Conservation (phyloP, 2,797 vertebrate genomes). For the Todus mexicanus region DNA sequence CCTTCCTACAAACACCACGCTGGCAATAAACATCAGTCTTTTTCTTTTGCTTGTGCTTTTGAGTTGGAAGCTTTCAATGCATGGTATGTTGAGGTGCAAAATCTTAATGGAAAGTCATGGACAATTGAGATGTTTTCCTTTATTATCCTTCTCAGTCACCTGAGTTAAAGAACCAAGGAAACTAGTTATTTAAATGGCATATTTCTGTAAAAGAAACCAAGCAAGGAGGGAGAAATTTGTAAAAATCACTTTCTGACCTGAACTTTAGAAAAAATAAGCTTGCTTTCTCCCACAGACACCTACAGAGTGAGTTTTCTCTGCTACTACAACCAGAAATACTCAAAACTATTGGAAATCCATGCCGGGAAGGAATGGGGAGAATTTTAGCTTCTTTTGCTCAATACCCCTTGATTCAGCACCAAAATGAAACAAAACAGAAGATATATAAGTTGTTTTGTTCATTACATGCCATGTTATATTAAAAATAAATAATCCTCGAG, state of each 20-base stretch:
- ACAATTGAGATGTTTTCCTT: background rate
- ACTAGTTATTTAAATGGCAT: background rate
- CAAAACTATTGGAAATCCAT: background rate
- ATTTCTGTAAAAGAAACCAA: background rate
- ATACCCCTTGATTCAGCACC: background rate
- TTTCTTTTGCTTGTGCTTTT: background rate
- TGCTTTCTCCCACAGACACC: background rate
- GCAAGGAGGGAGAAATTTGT: background rate
- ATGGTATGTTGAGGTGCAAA: background rate
- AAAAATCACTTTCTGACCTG: constrained; percentile 1
- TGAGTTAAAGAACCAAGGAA: background rate
- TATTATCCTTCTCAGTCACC: background rate
- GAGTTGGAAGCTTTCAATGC: background rate
- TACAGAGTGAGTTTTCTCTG: background rate
- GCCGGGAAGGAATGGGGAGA: background rate
- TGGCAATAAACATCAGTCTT: background rate
- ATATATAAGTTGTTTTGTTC: background rate
- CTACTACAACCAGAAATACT: background rate
- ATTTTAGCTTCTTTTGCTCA: constrained; percentile 2
- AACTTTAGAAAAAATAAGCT: background rate
- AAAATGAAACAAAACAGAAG: background rate
- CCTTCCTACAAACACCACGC: background rate
- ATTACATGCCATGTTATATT: background rate
- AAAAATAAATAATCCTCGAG: constrained; percentile 22
- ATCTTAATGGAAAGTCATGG: background rate